A percentile compares a stretch with the other conserved stretches of the same genome.
These are phyloP conservation scores for Lutraria lutraria DNA, from an alignment of 2,888 invertebrate species.

Conservation along the genomic window DNA sequence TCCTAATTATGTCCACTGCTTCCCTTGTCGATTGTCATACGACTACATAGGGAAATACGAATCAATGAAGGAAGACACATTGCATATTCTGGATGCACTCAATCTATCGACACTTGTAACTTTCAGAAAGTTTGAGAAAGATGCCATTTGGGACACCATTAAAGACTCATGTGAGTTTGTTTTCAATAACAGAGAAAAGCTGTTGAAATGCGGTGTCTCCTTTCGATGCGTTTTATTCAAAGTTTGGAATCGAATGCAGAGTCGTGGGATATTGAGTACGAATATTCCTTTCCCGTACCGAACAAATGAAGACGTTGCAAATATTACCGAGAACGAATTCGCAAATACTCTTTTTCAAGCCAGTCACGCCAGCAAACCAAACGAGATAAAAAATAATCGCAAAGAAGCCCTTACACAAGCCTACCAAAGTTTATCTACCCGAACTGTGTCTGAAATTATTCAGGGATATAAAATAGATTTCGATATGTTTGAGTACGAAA, in stretches of 20 bases:
- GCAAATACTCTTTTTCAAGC: slow-evolving; percentile 43
- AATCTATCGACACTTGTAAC: slow-evolving; percentile 45
- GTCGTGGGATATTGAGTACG: slow-evolving; percentile 67
- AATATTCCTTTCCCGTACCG: slow-evolving; percentile 61
- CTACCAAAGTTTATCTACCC: slow-evolving; percentile 47
- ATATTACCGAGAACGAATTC: slow-evolving; percentile 50
- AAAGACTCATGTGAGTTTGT: slow-evolving; percentile 41
- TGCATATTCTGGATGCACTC: slow-evolving; percentile 57
- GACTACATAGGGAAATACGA: slow-evolving; percentile 75
- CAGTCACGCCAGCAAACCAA: slow-evolving; percentile 24
- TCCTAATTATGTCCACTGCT: slow-evolving; percentile 70
- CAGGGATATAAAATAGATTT: slow-evolving; percentile 64
- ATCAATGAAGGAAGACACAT: slow-evolving; percentile 67
- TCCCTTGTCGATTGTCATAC: slow-evolving; percentile 68
- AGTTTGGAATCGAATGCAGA: slow-evolving; percentile 69
- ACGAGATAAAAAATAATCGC: slow-evolving; percentile 52
- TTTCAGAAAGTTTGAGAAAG: slow-evolving; percentile 40
- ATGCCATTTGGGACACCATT: slow-evolving; percentile 43
- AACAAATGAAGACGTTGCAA: slow-evolving; percentile 34
- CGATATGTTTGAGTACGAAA: slow-evolving; percentile 68
- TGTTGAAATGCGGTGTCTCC: slow-evolving; percentile 55
- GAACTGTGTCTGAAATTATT: slow-evolving; percentile 45
- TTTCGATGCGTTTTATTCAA: slow-evolving; percentile 60
- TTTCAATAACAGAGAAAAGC: slow-evolving; percentile 41
- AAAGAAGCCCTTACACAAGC: slow-evolving; percentile 63